Percentiles rank a stretch among this genome's conserved stretches.
Evolutionary conservation across 2,888 invertebrate genomes (phyloP).

Genomic region (Amphiduros pacificus): DNA sequence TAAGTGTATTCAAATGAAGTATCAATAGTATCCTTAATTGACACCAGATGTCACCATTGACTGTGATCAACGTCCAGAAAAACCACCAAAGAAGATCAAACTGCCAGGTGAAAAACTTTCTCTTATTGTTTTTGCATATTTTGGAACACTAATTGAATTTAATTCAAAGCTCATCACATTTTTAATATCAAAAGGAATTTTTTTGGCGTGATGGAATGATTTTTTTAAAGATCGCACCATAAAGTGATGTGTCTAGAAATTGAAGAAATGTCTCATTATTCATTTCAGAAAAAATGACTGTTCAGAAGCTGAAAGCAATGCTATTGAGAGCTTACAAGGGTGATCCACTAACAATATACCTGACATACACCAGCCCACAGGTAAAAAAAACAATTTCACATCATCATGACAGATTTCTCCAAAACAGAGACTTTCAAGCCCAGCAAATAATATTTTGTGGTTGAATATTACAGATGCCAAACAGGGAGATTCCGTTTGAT

Average conservation of each 20-base stretch:
- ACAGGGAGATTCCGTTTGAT: constrained; percentile 75
- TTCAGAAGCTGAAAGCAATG: constrained; percentile 74
- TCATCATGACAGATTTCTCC: neutral
- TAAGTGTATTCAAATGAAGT: too few relatives aligned
- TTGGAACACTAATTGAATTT: too few relatives aligned
- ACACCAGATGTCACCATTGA: constrained; percentile 4
- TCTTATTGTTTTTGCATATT: constrained; percentile 17
- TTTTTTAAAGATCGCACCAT: too few relatives aligned
- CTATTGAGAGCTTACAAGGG: constrained; percentile 68
- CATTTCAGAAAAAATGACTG: constrained; percentile 50
- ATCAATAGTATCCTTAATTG: too few relatives aligned
- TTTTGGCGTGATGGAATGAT: too few relatives aligned
- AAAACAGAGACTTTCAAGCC: neutral
- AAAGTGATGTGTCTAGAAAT: too few relatives aligned
- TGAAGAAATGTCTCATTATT: too few relatives aligned
- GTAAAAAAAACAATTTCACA: neutral
- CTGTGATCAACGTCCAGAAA: constrained; percentile 38
- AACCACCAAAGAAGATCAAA: constrained; percentile 39
- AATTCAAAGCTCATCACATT: too few relatives aligned
- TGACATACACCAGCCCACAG: constrained; percentile 54
- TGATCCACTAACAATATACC: constrained; percentile 31
- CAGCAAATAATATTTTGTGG: neutral
- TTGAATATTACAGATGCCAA: constrained; percentile 75
- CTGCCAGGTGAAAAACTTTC: constrained; percentile 38
- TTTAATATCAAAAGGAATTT: too few relatives aligned